Percentiles rank a stretch among this genome's conserved stretches.
Evolutionary conservation across 2,797 vertebrate genomes (phyloP).

Genomic region (Euthynnus affinis): DNA sequence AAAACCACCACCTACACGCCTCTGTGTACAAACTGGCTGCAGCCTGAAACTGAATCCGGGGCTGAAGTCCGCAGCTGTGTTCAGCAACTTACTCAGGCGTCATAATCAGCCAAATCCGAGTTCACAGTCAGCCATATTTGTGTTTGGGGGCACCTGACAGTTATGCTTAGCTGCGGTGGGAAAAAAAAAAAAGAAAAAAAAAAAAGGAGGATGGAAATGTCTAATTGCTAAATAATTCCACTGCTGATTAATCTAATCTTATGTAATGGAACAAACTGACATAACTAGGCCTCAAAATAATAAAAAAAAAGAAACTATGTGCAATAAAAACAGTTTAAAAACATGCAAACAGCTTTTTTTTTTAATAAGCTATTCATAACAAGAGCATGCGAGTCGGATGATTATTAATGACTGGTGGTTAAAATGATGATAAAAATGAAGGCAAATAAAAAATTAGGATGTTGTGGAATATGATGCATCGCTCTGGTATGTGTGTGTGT

Average conservation of each 20-base stretch:
- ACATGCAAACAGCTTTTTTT: too few relatives aligned
- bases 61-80: constrained; percentile 58
- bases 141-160: constrained; percentile 56
- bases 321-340: background rate
- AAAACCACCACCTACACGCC: constrained; percentile 43
- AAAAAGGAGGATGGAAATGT: constrained; percentile 39
- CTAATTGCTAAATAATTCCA: constrained; percentile 46
- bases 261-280: constrained; percentile 27
- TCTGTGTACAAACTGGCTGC: constrained; percentile 55
- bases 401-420: background rate
- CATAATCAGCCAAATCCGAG: constrained; percentile 69
- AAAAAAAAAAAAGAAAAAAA: constrained; percentile 5
- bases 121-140: constrained; percentile 61
- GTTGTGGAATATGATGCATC: constrained; percentile 9
- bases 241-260: constrained; percentile 35
- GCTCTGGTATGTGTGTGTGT: constrained; percentile 1
- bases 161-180: constrained; percentile 38
- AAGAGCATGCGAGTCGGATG: background rate
- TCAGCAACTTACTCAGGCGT: constrained; percentile 63
- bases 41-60: constrained; percentile 68
- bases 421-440: background rate
- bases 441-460: background rate
- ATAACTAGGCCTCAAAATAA: too few relatives aligned
- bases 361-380: too few relatives aligned
- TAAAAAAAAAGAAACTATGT: too few relatives aligned